Base-by-base conservation (phyloP, 2,888 invertebrate genomes). In the Pteria penguin region DNA sequence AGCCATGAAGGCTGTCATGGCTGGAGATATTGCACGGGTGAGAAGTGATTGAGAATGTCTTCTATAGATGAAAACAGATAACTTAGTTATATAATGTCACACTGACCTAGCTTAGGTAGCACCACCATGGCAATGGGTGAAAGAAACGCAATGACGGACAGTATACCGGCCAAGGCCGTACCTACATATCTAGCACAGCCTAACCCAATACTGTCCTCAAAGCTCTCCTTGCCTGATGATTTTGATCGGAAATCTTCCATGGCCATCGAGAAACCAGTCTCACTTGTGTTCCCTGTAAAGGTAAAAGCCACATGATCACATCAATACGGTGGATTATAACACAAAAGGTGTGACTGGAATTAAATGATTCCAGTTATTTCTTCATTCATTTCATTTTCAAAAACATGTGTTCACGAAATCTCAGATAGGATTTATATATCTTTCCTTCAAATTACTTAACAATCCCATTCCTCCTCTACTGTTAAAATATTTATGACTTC, bases 61-160 rank as follows among this genome's bases (percentile, higher is more conserved):
- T n/a, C n/a, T n/a, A n/a, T n/a, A n/a, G n/a, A n/a, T n/a, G n/a
- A n/a, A n/a, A n/a, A n/a, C n/a, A n/a, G n/a, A n/a, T n/a, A n/a
- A n/a, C n/a, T n/a, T n/a, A n/a, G n/a, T n/a, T n/a, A n/a, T n/a
- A n/a, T n/a, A n/a, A n/a, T n/a, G n/a, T n/a, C n/a, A n/a, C 8
- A 14, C 45, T 45, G 8, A 45, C 89, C 89, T 82, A 98, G 93
- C 93, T 97, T 97, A 5, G 98, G 98, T 90, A 98, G 93, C 45
- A 98, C 95, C 14, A 98, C 96, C 98, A 99, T 99, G 18, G 96
- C 95, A 82, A 98, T 93, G 0, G 99, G 99, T 84, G 98, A 98
- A 60, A 97, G 93, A 92, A 98, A 97, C 27, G 98, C 96, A 18
- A 95, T 94, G 84, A 96, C 94, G 22, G 96, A 96, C 52, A 98